A percentile compares a stretch with the other conserved stretches of the same genome.
phyloP scores from a whole-genome alignment of 1,140 invertebrate species.

The Euwallacea similis region DNA sequence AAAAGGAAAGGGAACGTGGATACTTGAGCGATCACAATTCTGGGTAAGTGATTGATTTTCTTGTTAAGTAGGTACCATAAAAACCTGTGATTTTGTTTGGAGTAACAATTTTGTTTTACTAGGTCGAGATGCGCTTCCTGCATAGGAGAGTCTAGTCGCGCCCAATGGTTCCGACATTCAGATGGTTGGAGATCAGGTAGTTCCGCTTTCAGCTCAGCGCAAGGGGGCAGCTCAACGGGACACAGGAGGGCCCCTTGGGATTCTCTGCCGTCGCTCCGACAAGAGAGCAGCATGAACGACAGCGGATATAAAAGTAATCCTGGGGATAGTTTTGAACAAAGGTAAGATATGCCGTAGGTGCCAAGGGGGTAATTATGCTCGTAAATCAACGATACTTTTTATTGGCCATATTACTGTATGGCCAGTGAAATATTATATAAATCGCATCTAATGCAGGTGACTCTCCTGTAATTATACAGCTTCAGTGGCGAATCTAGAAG shows the following conservation, averaged over 20 bases:
- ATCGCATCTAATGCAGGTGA: no score
- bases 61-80: background rate
- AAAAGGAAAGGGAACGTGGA: slow-evolving; percentile 71
- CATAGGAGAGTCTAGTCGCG: slow-evolving; percentile 79
- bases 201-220: slow-evolving; percentile 66
- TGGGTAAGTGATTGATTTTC: slow-evolving; percentile 57
- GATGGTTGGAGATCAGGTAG: slow-evolving; percentile 83
- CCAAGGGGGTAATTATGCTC: no score
- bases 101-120: background rate
- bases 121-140: slow-evolving; percentile 74
- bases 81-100: background rate
- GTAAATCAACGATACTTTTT: no score
- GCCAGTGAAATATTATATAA: no score
- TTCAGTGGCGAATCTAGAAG: no score
- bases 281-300: slow-evolving; percentile 80
- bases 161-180: slow-evolving; percentile 84
- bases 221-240: slow-evolving; percentile 53
- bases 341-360: background rate
- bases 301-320: slow-evolving; percentile 83
- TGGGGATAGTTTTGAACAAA: slow-evolving; percentile 82
- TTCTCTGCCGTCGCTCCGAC: slow-evolving; percentile 76
- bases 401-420: no score
- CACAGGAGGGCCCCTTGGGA: slow-evolving; percentile 81
- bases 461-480: no score
- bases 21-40: slow-evolving; percentile 86